Base-by-base conservation (phyloP, 2,113 vertebrate species). In the Maccullochella peelii region DNA sequence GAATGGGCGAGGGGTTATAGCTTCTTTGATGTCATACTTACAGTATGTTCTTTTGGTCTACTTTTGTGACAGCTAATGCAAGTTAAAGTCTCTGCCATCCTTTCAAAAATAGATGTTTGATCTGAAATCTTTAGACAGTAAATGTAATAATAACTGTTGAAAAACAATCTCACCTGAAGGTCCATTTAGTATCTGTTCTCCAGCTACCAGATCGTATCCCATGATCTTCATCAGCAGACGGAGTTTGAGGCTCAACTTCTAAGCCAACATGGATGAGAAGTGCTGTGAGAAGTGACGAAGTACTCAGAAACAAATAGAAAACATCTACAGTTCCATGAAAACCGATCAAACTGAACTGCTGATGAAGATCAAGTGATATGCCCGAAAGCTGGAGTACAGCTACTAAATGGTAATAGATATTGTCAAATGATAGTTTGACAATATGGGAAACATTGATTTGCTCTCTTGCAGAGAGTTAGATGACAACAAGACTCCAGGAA, bases 1-100 rank as follows among this genome's bases (percentile, higher is more conserved):
- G 54, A 84, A 66, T 80, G 78, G 65, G 49, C 47, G 27, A 72
- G 25, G 2, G 47, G 40, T 63, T 73, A 47, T n/a, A 62, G 55
- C 50, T 50, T 77, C 77, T 40, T 61, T n/a, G 50, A 65, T 23
- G 23, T 80, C 49, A 70, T 47, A 33, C 38, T 63, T 30, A 12
- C 40, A 44, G 25, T 27, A 12, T 9, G 7, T 65, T 74, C 4
- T 33, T 63, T 55, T 40, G 20, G 20, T 57, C 30, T 71, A 27
- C 66, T 86, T 83, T 58, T 49, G 23, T 68, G 30, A 59, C 6
- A 30, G 27, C 16, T 38, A 25, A 21, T 40, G 38, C 52, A 36
- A 38, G 20, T 68, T 25, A 18, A 76, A 57, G n/a, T 38, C 12
- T 21, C 30, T 42, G 47, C n/a, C 69, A 47, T 58, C 18, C n/a